A percentile compares a stretch with the other conserved stretches of the same genome.
phyloP scores from a whole-genome alignment of 2,888 invertebrate species.

The Carpatolechia fugitivella region DNA sequence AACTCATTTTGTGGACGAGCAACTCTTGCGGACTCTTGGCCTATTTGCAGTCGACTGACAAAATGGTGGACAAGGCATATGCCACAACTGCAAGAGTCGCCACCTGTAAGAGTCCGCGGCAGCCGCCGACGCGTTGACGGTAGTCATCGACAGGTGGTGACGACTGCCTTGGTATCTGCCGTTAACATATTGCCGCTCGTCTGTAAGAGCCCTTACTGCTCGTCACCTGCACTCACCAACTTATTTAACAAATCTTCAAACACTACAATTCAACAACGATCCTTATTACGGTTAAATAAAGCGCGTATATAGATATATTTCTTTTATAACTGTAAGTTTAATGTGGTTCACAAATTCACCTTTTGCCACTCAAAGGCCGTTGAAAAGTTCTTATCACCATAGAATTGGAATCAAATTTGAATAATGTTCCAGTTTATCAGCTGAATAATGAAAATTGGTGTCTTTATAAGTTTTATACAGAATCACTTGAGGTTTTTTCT shows the following conservation, averaged over 20 bases:
- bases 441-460: background rate
- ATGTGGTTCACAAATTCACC: background rate
- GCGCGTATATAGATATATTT: conserved; percentile 25
- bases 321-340: background rate
- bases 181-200: too few relatives aligned
- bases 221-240: conserved; percentile 31
- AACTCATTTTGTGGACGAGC: too few relatives aligned
- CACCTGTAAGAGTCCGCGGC: too few relatives aligned
- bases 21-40: too few relatives aligned
- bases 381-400: background rate
- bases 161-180: too few relatives aligned
- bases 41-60: too few relatives aligned
- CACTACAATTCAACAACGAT: background rate
- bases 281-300: conserved; percentile 19
- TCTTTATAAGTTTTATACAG: conserved; percentile 49
- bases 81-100: too few relatives aligned
- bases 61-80: too few relatives aligned
- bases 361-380: background rate
- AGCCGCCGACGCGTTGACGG: too few relatives aligned
- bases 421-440: background rate
- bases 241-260: conserved; percentile 1
- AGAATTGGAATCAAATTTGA: background rate
- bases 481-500: conserved; percentile 57
- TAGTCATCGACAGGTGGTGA: too few relatives aligned
- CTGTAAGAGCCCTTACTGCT: too few relatives aligned